Conservation (phyloP, 2,797 vertebrate species). For the Lateolabrax maculatus region DNA sequence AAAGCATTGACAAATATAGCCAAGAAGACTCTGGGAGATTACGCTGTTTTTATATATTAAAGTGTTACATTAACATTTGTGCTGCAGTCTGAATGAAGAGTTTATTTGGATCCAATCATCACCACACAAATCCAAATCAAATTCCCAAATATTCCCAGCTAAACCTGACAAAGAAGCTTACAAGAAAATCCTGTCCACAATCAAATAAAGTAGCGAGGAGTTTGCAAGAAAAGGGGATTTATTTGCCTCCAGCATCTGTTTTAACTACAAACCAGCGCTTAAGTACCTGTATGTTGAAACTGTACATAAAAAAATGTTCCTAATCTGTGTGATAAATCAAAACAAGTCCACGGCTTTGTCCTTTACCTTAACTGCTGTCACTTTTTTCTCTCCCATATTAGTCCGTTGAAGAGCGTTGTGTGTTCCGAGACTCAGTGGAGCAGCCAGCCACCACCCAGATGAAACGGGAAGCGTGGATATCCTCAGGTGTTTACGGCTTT, state of each 20-base stretch:
- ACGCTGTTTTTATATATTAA: not conserved
- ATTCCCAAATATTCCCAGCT: not conserved
- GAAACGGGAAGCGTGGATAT: constrained; percentile 86
- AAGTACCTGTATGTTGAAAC: not conserved
- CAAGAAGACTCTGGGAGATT: not conserved
- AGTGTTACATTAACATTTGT: too few relatives aligned
- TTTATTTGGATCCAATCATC: not conserved
- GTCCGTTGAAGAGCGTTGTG: constrained; percentile 85
- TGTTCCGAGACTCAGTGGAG: constrained; percentile 78
- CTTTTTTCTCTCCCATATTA: constrained; percentile 35
- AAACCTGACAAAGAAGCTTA: not conserved
- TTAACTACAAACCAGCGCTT: not conserved
- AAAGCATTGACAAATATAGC: not conserved
- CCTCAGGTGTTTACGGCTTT: constrained; percentile 84
- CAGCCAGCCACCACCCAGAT: constrained; percentile 76
- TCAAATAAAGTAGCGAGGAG: not conserved
- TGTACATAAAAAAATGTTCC: not conserved
- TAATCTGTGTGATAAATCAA: not conserved
- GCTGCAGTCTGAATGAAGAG: not conserved
- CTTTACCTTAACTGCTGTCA: not conserved
- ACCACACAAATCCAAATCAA: not conserved
- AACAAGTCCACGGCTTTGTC: not conserved
- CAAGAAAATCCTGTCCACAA: not conserved
- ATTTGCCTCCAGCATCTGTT: not conserved
- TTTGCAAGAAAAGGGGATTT: not conserved